These are phyloP conservation scores for Harpagifer antarcticus DNA, from an alignment of 2,797 vertebrate genomes.

Conservation along the genomic window DNA sequence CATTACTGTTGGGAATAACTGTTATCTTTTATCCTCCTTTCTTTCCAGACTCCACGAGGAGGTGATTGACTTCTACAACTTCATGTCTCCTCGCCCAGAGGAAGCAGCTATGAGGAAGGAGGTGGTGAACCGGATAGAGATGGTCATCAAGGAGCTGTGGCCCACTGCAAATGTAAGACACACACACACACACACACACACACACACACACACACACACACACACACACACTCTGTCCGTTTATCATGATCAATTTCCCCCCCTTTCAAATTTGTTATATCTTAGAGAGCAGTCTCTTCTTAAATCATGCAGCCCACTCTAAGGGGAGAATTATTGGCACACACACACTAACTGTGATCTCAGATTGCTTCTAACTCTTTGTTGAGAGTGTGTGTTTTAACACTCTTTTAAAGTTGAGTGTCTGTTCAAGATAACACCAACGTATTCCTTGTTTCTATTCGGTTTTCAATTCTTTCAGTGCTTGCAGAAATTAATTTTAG, in stretches of 20 bases:
- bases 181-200: neutral
- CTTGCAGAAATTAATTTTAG: neutral
- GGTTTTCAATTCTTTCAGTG: neutral
- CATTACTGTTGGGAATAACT: slow-evolving; percentile 15
- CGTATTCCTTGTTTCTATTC: neutral
- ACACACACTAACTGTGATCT: slow-evolving; percentile 5
- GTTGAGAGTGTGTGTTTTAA: neutral
- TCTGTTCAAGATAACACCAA: slow-evolving; percentile 13
- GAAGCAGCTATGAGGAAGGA: slow-evolving; percentile 98
- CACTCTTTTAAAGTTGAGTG: neutral
- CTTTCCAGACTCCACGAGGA: slow-evolving; percentile 93
- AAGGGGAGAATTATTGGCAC: slow-evolving; percentile 19
- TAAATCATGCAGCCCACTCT: slow-evolving; percentile 8
- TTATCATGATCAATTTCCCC: slow-evolving; percentile 11
- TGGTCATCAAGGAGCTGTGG: slow-evolving; percentile 97
- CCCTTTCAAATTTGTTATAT: slow-evolving; percentile 1
- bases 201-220: neutral
- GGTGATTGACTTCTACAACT: slow-evolving; percentile 98
- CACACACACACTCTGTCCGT: neutral
- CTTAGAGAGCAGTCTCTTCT: slow-evolving; percentile 5
- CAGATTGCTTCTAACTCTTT: slow-evolving; percentile 13
- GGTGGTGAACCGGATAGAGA: slow-evolving; percentile 96
- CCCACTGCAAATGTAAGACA: slow-evolving; percentile 92
- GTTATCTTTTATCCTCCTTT: slow-evolving; percentile 24
- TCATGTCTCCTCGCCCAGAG: slow-evolving; percentile 96